Evolutionary conservation across 2,888 invertebrate genomes (phyloP).

Genomic region (Spilosoma lubricipeda): DNA sequence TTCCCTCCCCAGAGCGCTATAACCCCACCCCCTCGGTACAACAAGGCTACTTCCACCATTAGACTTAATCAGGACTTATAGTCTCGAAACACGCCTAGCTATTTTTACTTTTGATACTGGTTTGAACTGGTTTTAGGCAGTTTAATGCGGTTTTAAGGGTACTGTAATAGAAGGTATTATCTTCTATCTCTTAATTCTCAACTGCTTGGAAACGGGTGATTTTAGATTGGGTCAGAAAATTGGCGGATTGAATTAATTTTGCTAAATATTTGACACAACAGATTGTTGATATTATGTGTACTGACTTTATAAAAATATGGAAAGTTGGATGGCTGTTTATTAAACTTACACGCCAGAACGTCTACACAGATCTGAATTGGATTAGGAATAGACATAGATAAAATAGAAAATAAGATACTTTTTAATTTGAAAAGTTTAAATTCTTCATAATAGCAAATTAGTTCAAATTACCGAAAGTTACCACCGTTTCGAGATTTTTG

Average conservation of each 20-base stretch:
- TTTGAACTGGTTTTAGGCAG: constrained; percentile 24
- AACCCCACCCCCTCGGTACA: constrained; percentile 45
- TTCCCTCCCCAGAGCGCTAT: constrained; percentile 50
- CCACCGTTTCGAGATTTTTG: too few species aligned
- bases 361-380: background rate
- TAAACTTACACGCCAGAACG: background rate
- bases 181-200: too few species aligned
- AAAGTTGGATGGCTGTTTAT: too few species aligned
- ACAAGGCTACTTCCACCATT: constrained; percentile 60
- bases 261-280: too few species aligned
- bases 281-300: too few species aligned
- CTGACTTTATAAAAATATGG: too few species aligned
- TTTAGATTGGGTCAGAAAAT: too few species aligned
- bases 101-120: constrained; percentile 50
- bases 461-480: background rate
- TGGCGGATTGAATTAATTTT: too few species aligned
- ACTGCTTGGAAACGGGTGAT: too few species aligned
- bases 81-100: constrained; percentile 53
- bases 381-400: background rate
- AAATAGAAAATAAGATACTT: too few species aligned
- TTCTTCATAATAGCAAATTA: background rate
- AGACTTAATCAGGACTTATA: constrained; percentile 72
- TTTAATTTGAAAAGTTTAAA: too few species aligned
- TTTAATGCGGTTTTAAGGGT: constrained; percentile 21
- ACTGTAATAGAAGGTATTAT: constrained; percentile 10